A percentile compares a stretch with the other conserved stretches of the same genome.
phyloP scores from a whole-genome alignment of 2,113 vertebrate species.

The Hypanus sabinus region DNA sequence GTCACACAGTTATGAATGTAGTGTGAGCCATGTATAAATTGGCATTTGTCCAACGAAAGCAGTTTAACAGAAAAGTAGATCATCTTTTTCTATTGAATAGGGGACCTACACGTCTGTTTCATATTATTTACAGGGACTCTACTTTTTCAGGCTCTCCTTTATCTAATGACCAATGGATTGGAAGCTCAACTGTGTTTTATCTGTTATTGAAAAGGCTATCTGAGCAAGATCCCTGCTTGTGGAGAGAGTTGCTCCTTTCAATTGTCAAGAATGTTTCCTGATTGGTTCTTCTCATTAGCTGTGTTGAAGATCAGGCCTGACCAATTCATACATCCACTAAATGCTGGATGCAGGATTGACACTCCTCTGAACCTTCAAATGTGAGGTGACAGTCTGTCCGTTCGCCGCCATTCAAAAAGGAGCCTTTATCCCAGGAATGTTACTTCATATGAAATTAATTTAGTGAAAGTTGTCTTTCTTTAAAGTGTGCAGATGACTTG shows the following conservation, averaged over 20 bases:
- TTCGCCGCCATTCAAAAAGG: not conserved
- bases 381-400: not conserved
- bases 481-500: not conserved
- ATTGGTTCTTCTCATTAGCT: not conserved
- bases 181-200: too few species aligned
- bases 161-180: not conserved
- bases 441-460: not conserved
- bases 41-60: not conserved
- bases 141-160: not conserved
- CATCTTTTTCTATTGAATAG: conserved; percentile 22
- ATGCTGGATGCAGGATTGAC: not conserved
- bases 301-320: not conserved
- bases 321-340: not conserved
- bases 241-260: not conserved
- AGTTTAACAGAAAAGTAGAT: conserved; percentile 3
- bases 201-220: not conserved
- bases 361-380: not conserved
- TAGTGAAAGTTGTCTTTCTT: not conserved
- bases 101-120: not conserved
- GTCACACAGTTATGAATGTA: too few species aligned
- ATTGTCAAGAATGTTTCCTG: not conserved
- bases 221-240: not conserved
- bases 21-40: not conserved
- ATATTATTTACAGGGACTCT: not conserved
- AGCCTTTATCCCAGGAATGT: not conserved